Evolutionary conservation across 2,888 invertebrate species (phyloP), one percentile per base, ranked within the genome.

Genomic region (Pimpla rufipes): DNA sequence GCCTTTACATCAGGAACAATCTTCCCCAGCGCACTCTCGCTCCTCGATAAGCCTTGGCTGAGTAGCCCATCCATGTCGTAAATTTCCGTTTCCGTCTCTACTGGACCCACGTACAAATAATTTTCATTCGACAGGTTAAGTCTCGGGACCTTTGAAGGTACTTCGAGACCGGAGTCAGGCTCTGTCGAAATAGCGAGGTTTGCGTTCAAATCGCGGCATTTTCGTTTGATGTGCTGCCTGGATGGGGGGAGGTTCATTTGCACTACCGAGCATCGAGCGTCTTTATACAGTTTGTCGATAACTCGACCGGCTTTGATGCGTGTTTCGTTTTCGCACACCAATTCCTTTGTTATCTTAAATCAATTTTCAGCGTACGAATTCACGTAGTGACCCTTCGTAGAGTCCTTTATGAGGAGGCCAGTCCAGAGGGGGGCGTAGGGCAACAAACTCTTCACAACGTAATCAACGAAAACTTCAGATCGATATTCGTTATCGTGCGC

Each of bases 391-490:
- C 13, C 37, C 23, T 21, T 47, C 11, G 16, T 18, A 6, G 13
- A 13, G 57, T 70, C 57, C 40, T 35, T 78, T 70, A 70, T 78
- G 3, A 78, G 35, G 11, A 78, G 0, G 13, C 42, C 68, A 13
- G 70, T 70, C 78, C 78, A 78, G 13, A 78, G 37, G 18, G 59
- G 21, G 5, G 10, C 78, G 47, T 78, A 70, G 2, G 77, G 77
- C 21, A 68, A 21, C 16, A 70, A 35, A 5, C 59, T 70, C n/a
- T 59, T 67, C n/a, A 77, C 29, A 29, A 29, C 3, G 29, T 77
- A 67, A n/a, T 23, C n/a, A 16, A 77, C 67, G 57, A 77, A 77
- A 18, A 29, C 21, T 3, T 52, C 64, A 13, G 47, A 67, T 29
- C 52, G 76, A 67, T 66, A 66, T 35, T 76, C 55, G 21, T 76